A percentile compares a stretch with the other conserved stretches of the same genome.
Conservation (phyloP, 2,113 vertebrate species). For the Nothoprocta perdicaria region DNA sequence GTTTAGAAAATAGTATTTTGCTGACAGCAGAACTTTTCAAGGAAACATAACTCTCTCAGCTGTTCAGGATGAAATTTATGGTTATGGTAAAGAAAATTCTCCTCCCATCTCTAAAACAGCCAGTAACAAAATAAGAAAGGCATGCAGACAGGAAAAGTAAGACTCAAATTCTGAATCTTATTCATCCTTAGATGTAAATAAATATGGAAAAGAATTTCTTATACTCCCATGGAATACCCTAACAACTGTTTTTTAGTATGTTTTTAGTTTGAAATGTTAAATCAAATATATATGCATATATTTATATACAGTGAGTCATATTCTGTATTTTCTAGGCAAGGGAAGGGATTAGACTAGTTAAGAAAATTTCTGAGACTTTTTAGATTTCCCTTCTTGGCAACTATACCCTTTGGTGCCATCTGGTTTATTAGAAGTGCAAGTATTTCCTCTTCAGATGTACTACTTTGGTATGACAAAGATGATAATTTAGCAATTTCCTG, state of each 20-base stretch:
- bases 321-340: background rate
- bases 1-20: background rate
- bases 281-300: background rate
- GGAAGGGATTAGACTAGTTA: background rate
- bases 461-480: background rate
- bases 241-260: fast-evolving
- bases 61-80: background rate
- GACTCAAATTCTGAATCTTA: background rate
- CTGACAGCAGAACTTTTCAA: background rate
- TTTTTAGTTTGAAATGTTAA: background rate
- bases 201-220: background rate
- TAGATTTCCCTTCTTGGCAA: background rate
- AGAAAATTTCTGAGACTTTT: background rate
- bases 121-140: background rate
- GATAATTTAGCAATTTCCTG: background rate
- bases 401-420: background rate
- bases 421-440: background rate
- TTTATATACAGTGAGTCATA: background rate
- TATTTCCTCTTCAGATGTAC: background rate
- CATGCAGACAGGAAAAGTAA: background rate
- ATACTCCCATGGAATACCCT: background rate
- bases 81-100: background rate
- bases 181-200: background rate
- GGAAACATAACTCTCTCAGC: background rate
- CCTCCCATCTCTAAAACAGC: background rate